Base-by-base conservation (phyloP, 2,113 vertebrate species). In the Ibidorhyncha struthersii region DNA sequence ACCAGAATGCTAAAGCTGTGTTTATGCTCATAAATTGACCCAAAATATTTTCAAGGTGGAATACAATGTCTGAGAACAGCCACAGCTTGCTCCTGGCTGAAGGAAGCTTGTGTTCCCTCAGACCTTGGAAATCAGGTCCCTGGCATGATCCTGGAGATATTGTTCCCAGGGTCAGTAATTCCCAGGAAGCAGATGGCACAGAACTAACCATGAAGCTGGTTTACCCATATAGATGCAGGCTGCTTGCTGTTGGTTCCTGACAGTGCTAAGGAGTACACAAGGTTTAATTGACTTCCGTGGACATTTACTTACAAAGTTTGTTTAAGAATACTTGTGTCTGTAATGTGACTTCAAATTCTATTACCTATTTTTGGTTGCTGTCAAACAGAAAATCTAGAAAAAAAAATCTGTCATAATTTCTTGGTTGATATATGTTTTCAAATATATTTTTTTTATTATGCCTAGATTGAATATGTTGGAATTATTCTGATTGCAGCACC, bases 71-170 rank as follows among this genome's bases (percentile, higher is more conserved):
- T 56, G 10, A 82, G 41, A 76, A 59, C 21, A 69, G 19, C 19
- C 61, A 55, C 5, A 25, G 30, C 21, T 67, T 55, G 34, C 20
- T 67, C 11, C 21, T 78, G 13, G 7, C 7, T 0, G 2, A 63
- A 70, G 32, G 6, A 70, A 41, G 6, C 5, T 70, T 38, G 56
- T 38, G 32, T 5, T 45, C 32, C 11, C 16, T 88, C 15, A 43
- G 23, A 71, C 3, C 6, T 20, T 22, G 47, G 30, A 62, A 69
- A 87, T 43, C 55, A 70, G 41, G 8, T 4, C 19, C 26, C 32
- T 36, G 17, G 11, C 21, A 36, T 0, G 1, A 71, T 49, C 10
- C 25, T 40, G 38, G 26, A 56, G 30, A 7, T 56, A 23, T 1
- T 53, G 27, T 3, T 74, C 8, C 20, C 29, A 66, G 34, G 14